These are phyloP conservation scores for Distichodus sexfasciatus DNA, from an alignment of 2,797 vertebrate species.

Conservation along the genomic window DNA sequence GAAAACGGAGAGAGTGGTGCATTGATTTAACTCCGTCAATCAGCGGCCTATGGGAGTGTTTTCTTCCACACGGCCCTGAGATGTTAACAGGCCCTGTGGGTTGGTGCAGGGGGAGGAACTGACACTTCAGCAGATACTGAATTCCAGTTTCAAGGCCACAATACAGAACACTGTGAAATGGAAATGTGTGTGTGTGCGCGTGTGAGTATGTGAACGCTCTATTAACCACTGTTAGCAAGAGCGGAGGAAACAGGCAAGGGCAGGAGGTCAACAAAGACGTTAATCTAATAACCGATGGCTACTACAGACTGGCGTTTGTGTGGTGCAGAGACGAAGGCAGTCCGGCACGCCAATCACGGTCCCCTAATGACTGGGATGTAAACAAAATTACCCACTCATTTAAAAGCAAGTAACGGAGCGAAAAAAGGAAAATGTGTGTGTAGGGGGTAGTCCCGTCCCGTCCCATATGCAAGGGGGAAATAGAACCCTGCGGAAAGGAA, in stretches of 20 bases:
- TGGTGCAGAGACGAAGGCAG: constrained; percentile 32
- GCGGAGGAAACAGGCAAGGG: constrained; percentile 44
- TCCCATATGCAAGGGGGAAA: constrained; percentile 24
- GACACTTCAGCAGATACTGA: constrained; percentile 20
- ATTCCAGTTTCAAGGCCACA: constrained; percentile 9
- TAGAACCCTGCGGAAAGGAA: constrained; percentile 50
- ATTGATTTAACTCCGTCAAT: neutral
- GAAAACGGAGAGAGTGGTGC: neutral
- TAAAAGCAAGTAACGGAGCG: constrained; percentile 41
- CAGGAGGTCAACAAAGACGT: constrained; percentile 32
- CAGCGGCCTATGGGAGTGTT: neutral
- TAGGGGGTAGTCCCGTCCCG: neutral
- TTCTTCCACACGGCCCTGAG: neutral
- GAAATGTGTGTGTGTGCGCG: constrained; percentile 20
- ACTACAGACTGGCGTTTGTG: constrained; percentile 48
- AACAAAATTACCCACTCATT: constrained; percentile 49
- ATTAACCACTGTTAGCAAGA: constrained; percentile 27
- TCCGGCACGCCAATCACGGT: constrained; percentile 39
- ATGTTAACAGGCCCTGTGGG: constrained; percentile 33
- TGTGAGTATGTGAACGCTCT: neutral
- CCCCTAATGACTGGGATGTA: constrained; percentile 50
- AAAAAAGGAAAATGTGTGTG: constrained; percentile 7
- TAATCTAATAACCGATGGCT: constrained; percentile 48
- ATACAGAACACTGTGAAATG: neutral
- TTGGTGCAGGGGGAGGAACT: too few relatives aligned